These are phyloP conservation scores for Ligdia adustata DNA, from an alignment of 2,888 invertebrate species.

Conservation along the genomic window DNA sequence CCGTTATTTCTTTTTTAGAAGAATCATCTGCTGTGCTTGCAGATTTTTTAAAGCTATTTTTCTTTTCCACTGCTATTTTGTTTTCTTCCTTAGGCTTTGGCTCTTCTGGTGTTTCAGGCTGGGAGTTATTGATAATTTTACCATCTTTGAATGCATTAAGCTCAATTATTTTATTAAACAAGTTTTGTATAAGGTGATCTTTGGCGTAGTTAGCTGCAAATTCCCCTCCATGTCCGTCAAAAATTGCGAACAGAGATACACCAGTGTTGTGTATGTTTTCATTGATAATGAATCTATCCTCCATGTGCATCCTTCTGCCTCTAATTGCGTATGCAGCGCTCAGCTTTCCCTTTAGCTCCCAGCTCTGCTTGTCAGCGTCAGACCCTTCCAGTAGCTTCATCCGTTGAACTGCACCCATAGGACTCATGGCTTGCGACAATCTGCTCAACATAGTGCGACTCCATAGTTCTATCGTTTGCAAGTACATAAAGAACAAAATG, in stretches of 20 bases:
- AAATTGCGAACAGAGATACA: constrained; percentile 95
- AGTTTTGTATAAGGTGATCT: constrained; percentile 92
- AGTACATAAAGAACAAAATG: constrained; percentile 89
- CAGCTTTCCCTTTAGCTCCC: constrained; percentile 90
- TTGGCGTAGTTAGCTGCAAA: constrained; percentile 97
- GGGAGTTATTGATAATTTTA: constrained; percentile 63
- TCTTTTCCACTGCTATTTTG: constrained; percentile 74
- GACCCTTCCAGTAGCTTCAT: constrained; percentile 82
- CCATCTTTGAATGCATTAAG: constrained; percentile 88
- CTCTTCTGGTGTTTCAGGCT: constrained; percentile 63
- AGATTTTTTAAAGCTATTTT: constrained; percentile 87
- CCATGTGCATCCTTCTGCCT: constrained; percentile 96
- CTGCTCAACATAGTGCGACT: constrained; percentile 89
- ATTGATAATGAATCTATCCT: constrained; percentile 95
- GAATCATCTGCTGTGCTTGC: constrained; percentile 85
- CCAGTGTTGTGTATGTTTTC: constrained; percentile 93
- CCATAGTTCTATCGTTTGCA: constrained; percentile 93
- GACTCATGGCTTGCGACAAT: constrained; percentile 87
- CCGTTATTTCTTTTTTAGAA: constrained; percentile 85
- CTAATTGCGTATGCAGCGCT: constrained; percentile 95
- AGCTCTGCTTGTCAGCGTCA: constrained; percentile 84
- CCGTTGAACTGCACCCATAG: constrained; percentile 85
- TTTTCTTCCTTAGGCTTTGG: constrained; percentile 70
- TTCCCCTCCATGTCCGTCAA: constrained; percentile 98
- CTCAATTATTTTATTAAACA: constrained; percentile 90